Conservation (phyloP, 2,113 vertebrate genomes). For the Zapus hudsonius region DNA sequence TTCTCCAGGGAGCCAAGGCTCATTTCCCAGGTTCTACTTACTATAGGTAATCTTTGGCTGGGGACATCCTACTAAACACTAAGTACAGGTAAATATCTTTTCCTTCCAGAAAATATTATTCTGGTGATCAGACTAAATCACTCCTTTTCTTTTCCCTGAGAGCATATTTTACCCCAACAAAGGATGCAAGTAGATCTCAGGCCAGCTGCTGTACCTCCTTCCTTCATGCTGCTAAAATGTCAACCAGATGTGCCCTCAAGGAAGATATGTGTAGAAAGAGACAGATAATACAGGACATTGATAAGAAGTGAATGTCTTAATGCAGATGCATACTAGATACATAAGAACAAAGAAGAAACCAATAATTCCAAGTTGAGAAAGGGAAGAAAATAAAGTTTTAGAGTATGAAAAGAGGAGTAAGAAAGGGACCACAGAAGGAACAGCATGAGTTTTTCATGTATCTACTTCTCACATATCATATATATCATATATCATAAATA, state of each 20-base stretch:
- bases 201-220: background rate
- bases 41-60: background rate
- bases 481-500: background rate
- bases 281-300: background rate
- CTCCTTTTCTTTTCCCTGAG: background rate
- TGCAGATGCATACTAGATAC: background rate
- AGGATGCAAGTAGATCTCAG: constrained; percentile 12
- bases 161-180: background rate
- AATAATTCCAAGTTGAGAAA: background rate
- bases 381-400: background rate
- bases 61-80: background rate
- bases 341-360: constrained; percentile 5
- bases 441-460: background rate
- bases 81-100: constrained; percentile 11
- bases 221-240: background rate
- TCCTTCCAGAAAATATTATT: constrained; percentile 1
- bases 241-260: constrained; percentile 32
- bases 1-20: background rate
- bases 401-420: background rate
- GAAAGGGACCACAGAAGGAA: background rate
- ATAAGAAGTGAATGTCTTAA: background rate
- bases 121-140: constrained; percentile 8
- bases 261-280: constrained; percentile 12
- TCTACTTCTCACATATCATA: background rate
- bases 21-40: constrained; percentile 30